phyloP scores from a whole-genome alignment of 1,140 invertebrate genomes.

The Brachionus calyciflorus region DNA sequence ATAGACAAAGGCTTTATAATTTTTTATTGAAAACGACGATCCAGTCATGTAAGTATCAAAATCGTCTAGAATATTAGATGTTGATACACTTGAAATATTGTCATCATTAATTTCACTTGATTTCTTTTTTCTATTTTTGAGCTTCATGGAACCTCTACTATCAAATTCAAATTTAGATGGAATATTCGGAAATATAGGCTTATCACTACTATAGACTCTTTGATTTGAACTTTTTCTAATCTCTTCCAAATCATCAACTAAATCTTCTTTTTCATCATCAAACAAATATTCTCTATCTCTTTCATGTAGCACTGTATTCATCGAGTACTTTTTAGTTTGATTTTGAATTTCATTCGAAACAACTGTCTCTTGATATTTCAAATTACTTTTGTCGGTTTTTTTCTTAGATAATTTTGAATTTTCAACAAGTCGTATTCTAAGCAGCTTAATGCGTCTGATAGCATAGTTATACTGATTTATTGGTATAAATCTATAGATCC shows the following conservation, averaged over 20 bases:
- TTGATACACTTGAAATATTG: neutral
- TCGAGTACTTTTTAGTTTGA: neutral
- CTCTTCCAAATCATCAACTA: neutral
- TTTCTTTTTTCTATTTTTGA: neutral
- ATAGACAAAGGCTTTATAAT: conserved; percentile 38
- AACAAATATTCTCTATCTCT: neutral
- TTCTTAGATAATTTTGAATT: conserved; percentile 14
- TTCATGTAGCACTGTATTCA: neutral
- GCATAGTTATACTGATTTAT: conserved; percentile 43
- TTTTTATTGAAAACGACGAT: conserved; percentile 9
- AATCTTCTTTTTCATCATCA: conserved; percentile 6
- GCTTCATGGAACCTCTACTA: conserved; percentile 13
- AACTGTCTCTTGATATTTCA: neutral
- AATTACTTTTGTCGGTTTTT: neutral
- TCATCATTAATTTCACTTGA: neutral
- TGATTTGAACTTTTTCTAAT: no score
- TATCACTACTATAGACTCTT: neutral
- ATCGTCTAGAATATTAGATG: conserved; percentile 7
- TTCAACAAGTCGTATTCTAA: conserved; percentile 1
- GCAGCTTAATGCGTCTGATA: conserved; percentile 32
- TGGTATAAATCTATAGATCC: conserved; percentile 46
- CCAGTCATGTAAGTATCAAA: conserved; percentile 9
- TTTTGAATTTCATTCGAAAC: neutral
- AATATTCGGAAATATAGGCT: conserved; percentile 20
- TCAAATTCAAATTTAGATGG: conserved; percentile 7